Evolutionary conservation across 2,888 invertebrate species (phyloP).

Genomic region (Acrocyrtus sp.): DNA sequence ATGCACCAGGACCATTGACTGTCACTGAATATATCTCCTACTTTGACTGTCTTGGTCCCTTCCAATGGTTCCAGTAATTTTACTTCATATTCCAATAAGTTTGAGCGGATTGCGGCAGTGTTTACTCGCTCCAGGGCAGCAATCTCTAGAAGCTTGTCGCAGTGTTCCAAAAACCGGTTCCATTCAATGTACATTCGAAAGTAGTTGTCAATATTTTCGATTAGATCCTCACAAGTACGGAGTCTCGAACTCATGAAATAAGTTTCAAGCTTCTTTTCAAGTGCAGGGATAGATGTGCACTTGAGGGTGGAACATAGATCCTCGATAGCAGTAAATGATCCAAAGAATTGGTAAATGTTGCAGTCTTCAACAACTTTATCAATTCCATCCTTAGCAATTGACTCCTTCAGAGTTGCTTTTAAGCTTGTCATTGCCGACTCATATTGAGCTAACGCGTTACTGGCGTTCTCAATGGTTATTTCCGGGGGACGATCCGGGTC

Average conservation of each 20-base stretch:
- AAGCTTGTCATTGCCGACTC: neutral
- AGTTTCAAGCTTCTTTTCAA: constrained; percentile 16
- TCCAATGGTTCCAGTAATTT: neutral
- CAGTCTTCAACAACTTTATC: constrained; percentile 11
- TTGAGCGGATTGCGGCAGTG: neutral
- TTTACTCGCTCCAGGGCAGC: neutral
- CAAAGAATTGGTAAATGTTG: neutral
- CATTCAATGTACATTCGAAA: constrained; percentile 39
- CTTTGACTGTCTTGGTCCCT: neutral
- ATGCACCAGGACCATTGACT: constrained; percentile 56
- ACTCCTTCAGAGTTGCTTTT: neutral
- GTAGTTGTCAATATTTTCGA: constrained; percentile 50
- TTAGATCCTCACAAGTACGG: constrained; percentile 9
- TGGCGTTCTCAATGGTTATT: neutral
- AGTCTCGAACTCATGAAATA: neutral
- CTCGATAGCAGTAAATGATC: constrained; percentile 1
- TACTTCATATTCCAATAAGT: neutral
- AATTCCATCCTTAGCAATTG: constrained; percentile 10
- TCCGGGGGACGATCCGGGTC: no score
- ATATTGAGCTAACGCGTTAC: constrained; percentile 2
- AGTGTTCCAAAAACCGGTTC: constrained; percentile 45
- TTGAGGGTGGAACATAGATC: constrained; percentile 2
- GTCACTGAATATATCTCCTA: constrained; percentile 17
- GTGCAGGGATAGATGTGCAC: constrained; percentile 1
- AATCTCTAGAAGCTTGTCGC: constrained; percentile 34